Conservation (phyloP, 2,113 vertebrate genomes). For the Azemiops feae region DNA sequence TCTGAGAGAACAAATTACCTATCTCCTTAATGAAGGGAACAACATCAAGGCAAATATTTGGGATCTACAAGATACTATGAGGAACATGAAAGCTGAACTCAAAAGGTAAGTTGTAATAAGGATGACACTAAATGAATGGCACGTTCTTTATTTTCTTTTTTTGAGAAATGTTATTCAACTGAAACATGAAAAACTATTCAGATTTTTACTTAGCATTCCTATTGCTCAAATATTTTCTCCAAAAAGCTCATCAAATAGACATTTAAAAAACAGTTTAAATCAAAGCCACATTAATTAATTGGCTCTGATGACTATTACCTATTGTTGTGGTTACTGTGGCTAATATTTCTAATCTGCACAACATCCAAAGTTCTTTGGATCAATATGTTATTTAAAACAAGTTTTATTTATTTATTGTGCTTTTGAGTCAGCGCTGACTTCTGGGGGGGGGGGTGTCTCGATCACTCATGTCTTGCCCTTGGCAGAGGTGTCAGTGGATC, state of each 20-base stretch:
- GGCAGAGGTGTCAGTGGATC: background rate
- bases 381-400: background rate
- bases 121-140: background rate
- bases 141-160: background rate
- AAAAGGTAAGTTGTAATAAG: constrained; percentile 11
- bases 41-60: constrained; percentile 18
- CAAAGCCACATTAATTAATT: background rate
- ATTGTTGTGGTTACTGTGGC: background rate
- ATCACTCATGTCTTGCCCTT: background rate
- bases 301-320: background rate
- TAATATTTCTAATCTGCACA: background rate
- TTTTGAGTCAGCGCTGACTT: background rate
- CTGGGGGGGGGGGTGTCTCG: background rate
- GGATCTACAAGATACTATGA: background rate
- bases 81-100: constrained; percentile 14
- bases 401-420: background rate
- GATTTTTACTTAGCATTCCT: background rate
- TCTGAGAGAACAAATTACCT: constrained; percentile 21
- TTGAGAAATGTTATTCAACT: background rate
- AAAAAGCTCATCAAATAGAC: background rate
- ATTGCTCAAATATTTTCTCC: background rate
- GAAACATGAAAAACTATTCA: background rate
- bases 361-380: background rate
- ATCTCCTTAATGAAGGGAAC: constrained; percentile 16
- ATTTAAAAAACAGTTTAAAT: background rate